Base-by-base conservation (phyloP, 2,888 invertebrate species). In the Agrilus biguttatus region DNA sequence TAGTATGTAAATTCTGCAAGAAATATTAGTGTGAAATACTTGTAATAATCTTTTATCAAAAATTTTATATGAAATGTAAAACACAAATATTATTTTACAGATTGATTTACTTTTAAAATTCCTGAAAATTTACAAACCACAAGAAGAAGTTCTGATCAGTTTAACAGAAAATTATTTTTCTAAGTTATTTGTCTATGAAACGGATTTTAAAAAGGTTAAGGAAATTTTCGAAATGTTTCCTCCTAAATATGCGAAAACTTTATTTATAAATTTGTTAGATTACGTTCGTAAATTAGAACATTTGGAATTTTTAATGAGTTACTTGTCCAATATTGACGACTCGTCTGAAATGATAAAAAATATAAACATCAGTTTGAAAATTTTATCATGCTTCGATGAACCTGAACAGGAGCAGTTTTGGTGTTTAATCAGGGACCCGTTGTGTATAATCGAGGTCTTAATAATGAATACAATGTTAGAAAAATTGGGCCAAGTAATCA, bases 391-490 rank as follows among this genome's bases (percentile, higher is more conserved):
- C 53, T 70, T 85, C 42, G 72, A 75, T 6, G 43, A 55, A 0
- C 67, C 65, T 37, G 74, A 81, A 56, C 72, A 77, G 42, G 63
- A 69, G 14, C 65, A 74, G 33, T 74, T 82, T 46, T 76, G 80
- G 61, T 72, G 77, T 49, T 60, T 85, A 17, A 71, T 83, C 14
- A 73, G 75, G 38, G 74, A 74, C 49, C 92, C 92, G 0, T 59
- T 85, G 35, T 64, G 84, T 4, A 80, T 92, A 56, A 69, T 91
- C 8, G 92, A 92, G 58, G 86, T 89, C 59, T 71, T 89, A 41
- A 62, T 92, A 10, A 90, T 92, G 89, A 90, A 91, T 58, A 81
- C 79, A 0, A 82, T 81, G 58, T 68, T 87, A 40, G 84, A 85
- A 51, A 68, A 72, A 40, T 65, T 87, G 7, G 69, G 73, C 1